Evolutionary conservation across 2,888 invertebrate genomes (phyloP), one percentile per base, ranked within the genome.

Genomic region (Choristoneura rosaceana): DNA sequence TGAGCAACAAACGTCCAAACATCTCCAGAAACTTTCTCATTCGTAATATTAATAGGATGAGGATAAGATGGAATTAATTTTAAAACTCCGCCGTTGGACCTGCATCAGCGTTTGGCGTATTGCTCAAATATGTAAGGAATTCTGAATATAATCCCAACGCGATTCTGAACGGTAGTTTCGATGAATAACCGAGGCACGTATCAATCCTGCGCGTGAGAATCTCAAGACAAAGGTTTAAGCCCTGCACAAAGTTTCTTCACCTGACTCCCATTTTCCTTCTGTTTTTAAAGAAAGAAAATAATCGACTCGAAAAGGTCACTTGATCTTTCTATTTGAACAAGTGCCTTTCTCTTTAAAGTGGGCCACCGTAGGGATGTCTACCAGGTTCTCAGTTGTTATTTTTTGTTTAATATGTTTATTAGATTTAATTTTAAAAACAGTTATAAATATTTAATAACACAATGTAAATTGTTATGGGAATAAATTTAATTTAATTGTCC

Each of bases 311-410:
- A 55, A 62, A 47, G 63, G 34, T 63, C 75, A 63, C 58, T 45
- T 68, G 70, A 41, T 76, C 67, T 73, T 74, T 61, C 73, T 81
- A 74, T 81, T 80, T 81, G 76, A 76, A 69, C 79, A 80, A 81
- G 75, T 79, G 77, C 74, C 69, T 67, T 65, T 76, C 78, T 79
- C 78, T 77, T 69, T 61, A 64, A 78, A 77, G 76, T 80, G 73
- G 78, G 76, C 69, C 76, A 77, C 38, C 71, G 70, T 17, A 67
- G 65, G 70, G 70, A 7, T 60, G 65, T 38, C 41, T 7, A 66
- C 0, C 25, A 25, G 25, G 0, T 25, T 25, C 25, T 25, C 25
- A 25, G 25, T 25, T 25, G 25, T 25, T 25, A 2, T 25, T 25
- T 25, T 25, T 25, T 25, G 25, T 25, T 25, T 25, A 25, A 1